These are phyloP conservation scores for Ophraella communa DNA, from an alignment of 2,888 invertebrate genomes.

Conservation along the genomic window DNA sequence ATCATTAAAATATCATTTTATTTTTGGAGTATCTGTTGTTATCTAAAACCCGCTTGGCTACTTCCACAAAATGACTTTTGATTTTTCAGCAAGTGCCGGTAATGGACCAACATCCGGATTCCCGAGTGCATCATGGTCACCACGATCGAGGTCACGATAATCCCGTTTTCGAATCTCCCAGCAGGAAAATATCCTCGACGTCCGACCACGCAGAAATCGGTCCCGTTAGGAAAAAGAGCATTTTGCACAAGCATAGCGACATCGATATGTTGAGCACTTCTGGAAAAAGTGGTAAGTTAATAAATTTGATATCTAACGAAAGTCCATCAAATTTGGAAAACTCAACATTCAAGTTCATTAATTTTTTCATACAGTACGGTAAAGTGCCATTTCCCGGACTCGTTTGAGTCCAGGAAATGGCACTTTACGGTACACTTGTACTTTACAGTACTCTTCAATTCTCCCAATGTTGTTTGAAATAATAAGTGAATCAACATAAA, in stretches of 20 bases:
- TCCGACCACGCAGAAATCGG: slow-evolving; percentile 68
- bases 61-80: neutral
- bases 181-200: slow-evolving; percentile 54
- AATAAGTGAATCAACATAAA: no score
- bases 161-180: slow-evolving; percentile 67
- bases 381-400: no score
- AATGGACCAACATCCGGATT: slow-evolving; percentile 14
- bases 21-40: neutral
- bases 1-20: no score
- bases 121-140: slow-evolving; percentile 49
- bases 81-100: slow-evolving; percentile 20
- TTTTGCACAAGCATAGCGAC: slow-evolving; percentile 61
- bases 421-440: no score
- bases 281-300: slow-evolving; percentile 22
- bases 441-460: no score
- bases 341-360: no score
- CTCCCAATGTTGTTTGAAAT: no score
- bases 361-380: no score
- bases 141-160: slow-evolving; percentile 72
- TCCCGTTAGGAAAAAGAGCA: slow-evolving; percentile 75
- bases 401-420: no score
- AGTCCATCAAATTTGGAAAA: no score
- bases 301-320: neutral
- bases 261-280: slow-evolving; percentile 26
- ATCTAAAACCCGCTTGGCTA: neutral